Base-by-base conservation (phyloP, 2,888 invertebrate genomes). In the Aphodius sticticus region DNA sequence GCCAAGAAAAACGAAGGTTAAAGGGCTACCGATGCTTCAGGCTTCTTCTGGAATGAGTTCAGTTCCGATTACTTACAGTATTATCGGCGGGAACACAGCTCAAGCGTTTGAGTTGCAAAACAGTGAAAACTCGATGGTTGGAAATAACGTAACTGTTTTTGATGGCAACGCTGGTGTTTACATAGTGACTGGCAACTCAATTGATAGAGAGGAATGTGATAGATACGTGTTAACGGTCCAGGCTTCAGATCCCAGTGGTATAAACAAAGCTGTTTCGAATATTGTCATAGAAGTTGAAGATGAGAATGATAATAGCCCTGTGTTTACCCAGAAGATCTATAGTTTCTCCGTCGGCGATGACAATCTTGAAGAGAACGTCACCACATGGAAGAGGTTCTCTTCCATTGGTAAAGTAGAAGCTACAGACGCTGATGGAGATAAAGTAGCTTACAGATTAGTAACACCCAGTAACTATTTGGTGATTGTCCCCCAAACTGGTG, bases 401-500 rank as follows among this genome's bases (percentile, higher is more conserved):
- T 94, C 94, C 53, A 93, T 98, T 81, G 97, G 97, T 0, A 94
- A 93, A 86, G 96, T 98, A 14, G 93, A 93, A 82, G 98, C 98
- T 0, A 93, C 92, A 78, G 98, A 98, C 88, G 94, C 94, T 0
- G 98, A 98, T 88, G 96, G 96, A n/a, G 97, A 97, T 88, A 93
- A 94, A 85, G 92, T 97, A n/a, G 95, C 96, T 77, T 99, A 98
- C 88, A 94, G 95, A 78, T 90, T 98, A 78, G 92, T 93, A 78
- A 93, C 95, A 3, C 95, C 96, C 12, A 96, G 94, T 83, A 95
- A 95, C 86, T 91, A 95, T 83, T 94, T 96, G 70, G 95, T 97
- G 14, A 95, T 98, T 83, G 96, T 98, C 3, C 97, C 98, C 0
- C 97, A 97, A 90, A 97, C 97, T 0, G 98, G 98, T 0, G 96